These are phyloP conservation scores for Drosophila triauraria DNA, from an alignment of 1,140 invertebrate genomes.

Conservation along the genomic window DNA sequence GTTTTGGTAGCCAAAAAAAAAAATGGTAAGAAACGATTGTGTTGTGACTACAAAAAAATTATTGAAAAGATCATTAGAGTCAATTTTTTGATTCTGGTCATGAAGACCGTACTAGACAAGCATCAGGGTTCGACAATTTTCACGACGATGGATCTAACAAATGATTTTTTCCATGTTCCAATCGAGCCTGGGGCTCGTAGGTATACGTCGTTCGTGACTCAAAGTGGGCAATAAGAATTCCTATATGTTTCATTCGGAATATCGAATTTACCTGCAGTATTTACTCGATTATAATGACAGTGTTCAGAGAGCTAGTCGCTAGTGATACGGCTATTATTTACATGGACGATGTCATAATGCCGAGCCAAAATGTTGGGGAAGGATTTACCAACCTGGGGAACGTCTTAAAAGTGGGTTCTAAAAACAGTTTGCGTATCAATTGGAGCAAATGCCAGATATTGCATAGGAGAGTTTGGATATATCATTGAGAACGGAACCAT, in stretches of 20 bases:
- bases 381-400: background rate
- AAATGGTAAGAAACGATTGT: background rate
- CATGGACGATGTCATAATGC: no score
- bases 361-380: background rate
- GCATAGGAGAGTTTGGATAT: conserved; percentile 1
- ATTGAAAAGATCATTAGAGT: background rate
- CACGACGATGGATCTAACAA: background rate
- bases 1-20: background rate
- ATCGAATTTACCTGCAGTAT: no score
- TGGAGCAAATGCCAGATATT: conserved; percentile 2
- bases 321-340: no score
- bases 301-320: no score
- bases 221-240: no score
- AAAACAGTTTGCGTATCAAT: background rate
- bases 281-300: no score
- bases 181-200: background rate
- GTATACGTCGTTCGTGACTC: no score
- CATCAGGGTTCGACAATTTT: background rate
- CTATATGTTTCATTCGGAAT: no score
- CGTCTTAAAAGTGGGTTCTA: background rate
- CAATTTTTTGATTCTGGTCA: background rate
- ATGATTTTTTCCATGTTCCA: background rate
- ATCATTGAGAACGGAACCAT: conserved; percentile 17
- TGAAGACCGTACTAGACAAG: background rate
- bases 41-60: background rate